Evolutionary conservation across 2,113 vertebrate genomes (phyloP).

Genomic region (Halcyon malimbica): DNA sequence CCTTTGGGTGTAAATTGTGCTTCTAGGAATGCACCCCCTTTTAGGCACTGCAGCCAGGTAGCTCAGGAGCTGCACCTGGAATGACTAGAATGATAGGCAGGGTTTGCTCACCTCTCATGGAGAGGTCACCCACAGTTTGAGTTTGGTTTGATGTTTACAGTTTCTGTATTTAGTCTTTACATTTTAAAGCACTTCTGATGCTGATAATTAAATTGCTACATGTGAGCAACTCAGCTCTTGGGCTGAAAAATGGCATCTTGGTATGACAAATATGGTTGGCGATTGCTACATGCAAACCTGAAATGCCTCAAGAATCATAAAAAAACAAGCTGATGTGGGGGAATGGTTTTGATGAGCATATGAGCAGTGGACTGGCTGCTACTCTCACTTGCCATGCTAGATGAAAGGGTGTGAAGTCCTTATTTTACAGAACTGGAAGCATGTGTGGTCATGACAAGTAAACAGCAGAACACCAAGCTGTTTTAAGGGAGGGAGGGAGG

Average conservation of each 20-base stretch:
- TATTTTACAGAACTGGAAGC: neutral
- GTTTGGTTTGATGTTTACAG: neutral
- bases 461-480: neutral
- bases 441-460: neutral
- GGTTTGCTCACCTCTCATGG: neutral
- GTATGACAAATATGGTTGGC: neutral
- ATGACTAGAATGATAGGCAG: neutral
- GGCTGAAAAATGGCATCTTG: neutral
- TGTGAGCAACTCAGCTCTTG: neutral
- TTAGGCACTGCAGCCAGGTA: neutral
- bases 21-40: neutral
- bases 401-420: neutral
- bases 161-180: neutral
- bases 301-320: neutral
- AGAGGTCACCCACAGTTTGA: neutral
- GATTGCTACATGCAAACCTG: neutral
- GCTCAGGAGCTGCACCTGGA: neutral
- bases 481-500: neutral
- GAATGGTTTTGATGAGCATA: fast-evolving
- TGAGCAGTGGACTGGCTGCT: neutral
- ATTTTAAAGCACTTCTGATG: neutral
- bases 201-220: neutral
- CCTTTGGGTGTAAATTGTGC: neutral
- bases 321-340: neutral
- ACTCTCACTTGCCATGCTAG: neutral